Base-by-base conservation (phyloP, 2,797 vertebrate genomes). In the Poeciliopsis presidionis region DNA sequence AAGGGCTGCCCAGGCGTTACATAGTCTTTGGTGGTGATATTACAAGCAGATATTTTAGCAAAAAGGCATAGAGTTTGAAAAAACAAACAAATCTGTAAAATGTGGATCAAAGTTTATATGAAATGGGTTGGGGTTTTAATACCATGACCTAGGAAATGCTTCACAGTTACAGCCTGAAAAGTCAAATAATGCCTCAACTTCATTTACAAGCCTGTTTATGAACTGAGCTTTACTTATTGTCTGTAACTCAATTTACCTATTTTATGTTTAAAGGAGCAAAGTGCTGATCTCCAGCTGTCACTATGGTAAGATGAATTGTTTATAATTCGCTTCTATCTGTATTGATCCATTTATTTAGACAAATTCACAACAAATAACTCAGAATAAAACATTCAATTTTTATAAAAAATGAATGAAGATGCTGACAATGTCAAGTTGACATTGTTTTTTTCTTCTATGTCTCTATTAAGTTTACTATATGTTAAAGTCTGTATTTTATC, bases 231-330 rank as follows among this genome's bases (percentile, higher is more conserved):
- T 25, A 43, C 2, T n/a, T 45, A n/a, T 43, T n/a, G 39, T 69
- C 2, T 41, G 0, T 74, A 7, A 25, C 47, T 0, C 7, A 4
- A 3, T 76, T 0, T 45, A 30, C 25, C 39, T 51, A 16, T 73
- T 65, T 22, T 12, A 9, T 28, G 9, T 25, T 39, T 22, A 43
- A 47, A 30, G 46, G 0, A 8, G 9, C 78, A 63, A 85, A 69
- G 63, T 65, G 82, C 14, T 22, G 47, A 49, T 16, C 53, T 73
- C 73, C 46, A 83, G 73, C 4, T 3, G 73, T 80, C 80, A 83
- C 78, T 9, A 94, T 94, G 93, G 93, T 93, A 78, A 91, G 86
- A 14, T 1, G 2, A 20, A 4, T 67, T 43, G 4, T 39, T 7
- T 55, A 28, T 7, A 36, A 28, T 70, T 33, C 2, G 65, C 0